Conservation (phyloP, 2,113 vertebrate genomes). For the Nettapus auritus region DNA sequence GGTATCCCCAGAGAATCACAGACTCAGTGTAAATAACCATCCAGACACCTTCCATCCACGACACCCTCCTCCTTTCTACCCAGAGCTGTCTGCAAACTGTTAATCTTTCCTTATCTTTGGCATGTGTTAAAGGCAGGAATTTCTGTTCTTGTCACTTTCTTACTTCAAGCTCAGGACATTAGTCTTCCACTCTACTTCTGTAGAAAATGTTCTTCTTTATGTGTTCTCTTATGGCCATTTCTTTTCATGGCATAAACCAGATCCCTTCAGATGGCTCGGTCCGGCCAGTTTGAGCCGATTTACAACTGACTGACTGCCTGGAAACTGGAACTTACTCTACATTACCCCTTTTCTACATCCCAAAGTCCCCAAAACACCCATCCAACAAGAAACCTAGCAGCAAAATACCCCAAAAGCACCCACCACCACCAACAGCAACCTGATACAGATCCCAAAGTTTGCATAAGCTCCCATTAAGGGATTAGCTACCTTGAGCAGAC, state of each 20-base stretch:
- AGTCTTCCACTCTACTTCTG: background rate
- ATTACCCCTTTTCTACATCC: background rate
- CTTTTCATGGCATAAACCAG: background rate
- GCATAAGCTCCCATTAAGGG: accelerated
- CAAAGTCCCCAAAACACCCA: background rate
- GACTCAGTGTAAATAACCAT: background rate
- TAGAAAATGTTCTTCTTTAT: background rate
- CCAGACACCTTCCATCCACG: background rate
- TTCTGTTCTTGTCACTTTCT: background rate
- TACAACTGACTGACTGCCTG: background rate
- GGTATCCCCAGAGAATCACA: background rate
- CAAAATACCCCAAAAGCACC: background rate
- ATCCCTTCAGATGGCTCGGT: background rate
- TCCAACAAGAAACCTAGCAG: background rate
- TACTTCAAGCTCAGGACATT: background rate
- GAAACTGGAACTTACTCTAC: background rate
- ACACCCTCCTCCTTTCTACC: background rate
- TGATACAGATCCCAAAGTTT: background rate
- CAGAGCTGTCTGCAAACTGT: background rate
- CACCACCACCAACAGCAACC: background rate
- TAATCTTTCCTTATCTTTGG: background rate
- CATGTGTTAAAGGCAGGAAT: background rate
- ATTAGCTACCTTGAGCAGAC: background rate
- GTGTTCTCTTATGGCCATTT: background rate
- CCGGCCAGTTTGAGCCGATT: background rate